Conservation (phyloP, 2,797 vertebrate species). For the Helarctos malayanus region DNA sequence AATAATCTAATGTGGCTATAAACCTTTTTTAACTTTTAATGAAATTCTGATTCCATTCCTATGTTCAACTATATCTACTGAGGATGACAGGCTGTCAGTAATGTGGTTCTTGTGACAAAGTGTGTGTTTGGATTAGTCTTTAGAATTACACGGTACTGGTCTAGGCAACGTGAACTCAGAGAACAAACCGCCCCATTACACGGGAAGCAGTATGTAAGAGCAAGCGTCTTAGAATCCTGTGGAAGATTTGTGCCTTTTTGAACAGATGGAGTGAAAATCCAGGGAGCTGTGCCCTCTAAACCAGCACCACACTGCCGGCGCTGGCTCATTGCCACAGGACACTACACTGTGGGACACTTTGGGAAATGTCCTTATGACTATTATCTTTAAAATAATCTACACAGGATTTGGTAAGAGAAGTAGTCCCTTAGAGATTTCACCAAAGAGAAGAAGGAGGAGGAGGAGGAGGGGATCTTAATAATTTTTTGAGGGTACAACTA, state of each 20-base stretch:
- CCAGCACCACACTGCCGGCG: accelerated
- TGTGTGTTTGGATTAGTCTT: not conserved
- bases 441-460: not conserved
- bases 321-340: not conserved
- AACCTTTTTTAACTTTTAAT: not conserved
- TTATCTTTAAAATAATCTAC: not conserved
- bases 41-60: not conserved
- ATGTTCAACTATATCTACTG: not conserved
- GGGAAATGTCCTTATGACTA: not conserved
- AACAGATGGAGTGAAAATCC: not conserved
- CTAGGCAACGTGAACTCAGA: not conserved
- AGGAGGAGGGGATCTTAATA: not conserved
- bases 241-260: not conserved
- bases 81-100: not conserved
- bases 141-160: not conserved
- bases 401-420: not conserved
- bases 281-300: not conserved
- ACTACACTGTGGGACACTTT: not conserved
- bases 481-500: not conserved
- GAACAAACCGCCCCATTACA: not conserved
- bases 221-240: not conserved
- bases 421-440: not conserved
- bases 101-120: not conserved
- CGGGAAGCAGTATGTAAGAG: not conserved
- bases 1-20: not conserved